Evolutionary conservation across 2,888 invertebrate species (phyloP).

Genomic region (Calameuta pallipes): DNA sequence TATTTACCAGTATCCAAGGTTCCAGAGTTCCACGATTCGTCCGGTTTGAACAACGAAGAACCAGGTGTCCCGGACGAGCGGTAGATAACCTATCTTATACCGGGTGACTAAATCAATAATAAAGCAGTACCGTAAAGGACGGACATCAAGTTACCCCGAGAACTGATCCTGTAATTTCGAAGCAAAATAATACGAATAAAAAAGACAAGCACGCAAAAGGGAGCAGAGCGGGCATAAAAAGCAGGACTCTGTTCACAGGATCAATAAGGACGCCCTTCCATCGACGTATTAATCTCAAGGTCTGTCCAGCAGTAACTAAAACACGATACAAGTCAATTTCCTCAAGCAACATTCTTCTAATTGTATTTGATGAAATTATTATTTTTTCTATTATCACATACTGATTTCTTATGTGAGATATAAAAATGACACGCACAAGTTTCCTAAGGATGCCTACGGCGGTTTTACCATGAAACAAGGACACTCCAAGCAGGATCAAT

Average conservation of each 20-base stretch:
- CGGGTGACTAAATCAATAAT: not conserved
- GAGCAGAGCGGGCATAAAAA: not conserved
- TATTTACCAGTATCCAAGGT: conserved; percentile 13
- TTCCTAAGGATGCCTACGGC: not conserved
- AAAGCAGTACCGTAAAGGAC: not conserved
- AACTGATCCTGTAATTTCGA: not conserved
- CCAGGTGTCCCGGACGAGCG: conserved; percentile 14
- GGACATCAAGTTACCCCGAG: not conserved
- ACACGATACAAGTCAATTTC: too few relatives aligned
- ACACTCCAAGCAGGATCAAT: conserved; percentile 43
- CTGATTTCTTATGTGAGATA: not conserved
- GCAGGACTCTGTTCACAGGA: not conserved
- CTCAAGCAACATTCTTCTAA: not conserved
- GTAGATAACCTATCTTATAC: conserved; percentile 2
- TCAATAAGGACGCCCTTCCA: not conserved
- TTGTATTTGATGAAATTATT: not conserved
- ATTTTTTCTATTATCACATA: not conserved
- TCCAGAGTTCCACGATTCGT: conserved; percentile 1
- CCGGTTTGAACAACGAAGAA: not conserved
- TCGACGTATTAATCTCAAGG: not conserved
- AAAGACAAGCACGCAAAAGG: not conserved
- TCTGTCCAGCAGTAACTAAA: not conserved
- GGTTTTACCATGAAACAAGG: not conserved
- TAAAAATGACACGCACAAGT: not conserved
- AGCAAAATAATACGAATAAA: not conserved